A percentile compares a stretch with the other conserved stretches of the same genome.
Evolutionary conservation across 1,140 invertebrate species (phyloP).

Genomic region (Bombus polaris): DNA sequence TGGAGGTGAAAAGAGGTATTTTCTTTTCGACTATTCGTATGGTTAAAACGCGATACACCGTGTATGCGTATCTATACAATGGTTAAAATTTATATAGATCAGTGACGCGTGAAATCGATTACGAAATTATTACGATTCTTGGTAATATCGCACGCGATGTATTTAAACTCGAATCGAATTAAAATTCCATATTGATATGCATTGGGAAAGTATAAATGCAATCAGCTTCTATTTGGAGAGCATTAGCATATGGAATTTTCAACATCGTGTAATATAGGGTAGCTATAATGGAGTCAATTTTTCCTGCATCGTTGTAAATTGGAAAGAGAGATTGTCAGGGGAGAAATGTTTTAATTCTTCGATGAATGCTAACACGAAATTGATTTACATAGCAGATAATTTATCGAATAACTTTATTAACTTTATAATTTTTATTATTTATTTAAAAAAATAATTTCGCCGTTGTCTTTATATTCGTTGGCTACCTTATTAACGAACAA

Average conservation of each 20-base stretch:
- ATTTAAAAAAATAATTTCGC: too few species aligned
- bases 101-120: background rate
- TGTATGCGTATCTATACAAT: too few species aligned
- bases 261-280: background rate
- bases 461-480: too few species aligned
- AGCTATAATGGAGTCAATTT: background rate
- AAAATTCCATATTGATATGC: background rate
- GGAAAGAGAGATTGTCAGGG: too few species aligned
- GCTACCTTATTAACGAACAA: background rate
- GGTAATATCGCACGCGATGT: background rate
- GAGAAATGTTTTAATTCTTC: background rate
- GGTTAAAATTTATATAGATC: too few species aligned
- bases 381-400: too few species aligned
- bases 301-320: background rate
- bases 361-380: too few species aligned
- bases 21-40: too few species aligned
- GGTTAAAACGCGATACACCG: too few species aligned
- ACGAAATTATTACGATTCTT: background rate
- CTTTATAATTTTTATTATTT: too few species aligned
- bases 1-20: fast-evolving
- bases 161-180: background rate
- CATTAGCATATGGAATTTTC: background rate
- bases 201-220: background rate
- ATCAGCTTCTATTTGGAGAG: background rate
- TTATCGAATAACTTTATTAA: too few species aligned